Evolutionary conservation across 2,888 invertebrate species (phyloP), one percentile per base, ranked within the genome.

Genomic region (Campoplex capitator): DNA sequence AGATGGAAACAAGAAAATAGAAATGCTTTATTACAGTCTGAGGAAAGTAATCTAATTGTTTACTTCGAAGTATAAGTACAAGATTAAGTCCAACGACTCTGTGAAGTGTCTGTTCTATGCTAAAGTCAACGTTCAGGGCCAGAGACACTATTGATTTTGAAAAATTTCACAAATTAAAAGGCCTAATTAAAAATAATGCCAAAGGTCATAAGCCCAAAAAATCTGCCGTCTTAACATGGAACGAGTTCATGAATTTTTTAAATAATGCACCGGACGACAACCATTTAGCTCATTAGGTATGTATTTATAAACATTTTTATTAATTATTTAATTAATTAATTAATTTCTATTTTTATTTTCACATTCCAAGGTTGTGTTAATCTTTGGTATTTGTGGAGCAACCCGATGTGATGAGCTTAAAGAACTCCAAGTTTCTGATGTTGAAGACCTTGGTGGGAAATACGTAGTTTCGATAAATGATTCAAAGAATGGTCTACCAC

Each of bases 121-220:
- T 86, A 11, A 87, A 80, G 77, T 83, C 85, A 76, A 87, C 88
- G 23, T 71, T 88, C 18, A 85, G 88, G 77, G 23, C 81, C 16
- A 81, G 35, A 77, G 86, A 88, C 28, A 87, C 87, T 45, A 80
- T 89, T 68, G 82, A 89, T 68, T 88, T 88, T 18, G 82, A 70
- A 35, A 84, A 68, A 48, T 90, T 87, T 87, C 45, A 77, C 35
- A 88, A 88, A 42, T 85, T 89, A 38, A 89, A 85, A 76, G 83
- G 86, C 77, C 70, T 89, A 56, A 65, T 89, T 23, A 84, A 86
- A 74, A 81, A 84, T 51, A 84, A 88, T 65, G 75, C 83, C 16
- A 88, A 89, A 78, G 86, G 88, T 62, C 80, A 87, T 48, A 86
- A 83, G 75, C 86, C 88, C 35, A 88, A 85, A 70, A 87, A 89